phyloP scores from a whole-genome alignment of 2,113 vertebrate species.

The Passer montanus region DNA sequence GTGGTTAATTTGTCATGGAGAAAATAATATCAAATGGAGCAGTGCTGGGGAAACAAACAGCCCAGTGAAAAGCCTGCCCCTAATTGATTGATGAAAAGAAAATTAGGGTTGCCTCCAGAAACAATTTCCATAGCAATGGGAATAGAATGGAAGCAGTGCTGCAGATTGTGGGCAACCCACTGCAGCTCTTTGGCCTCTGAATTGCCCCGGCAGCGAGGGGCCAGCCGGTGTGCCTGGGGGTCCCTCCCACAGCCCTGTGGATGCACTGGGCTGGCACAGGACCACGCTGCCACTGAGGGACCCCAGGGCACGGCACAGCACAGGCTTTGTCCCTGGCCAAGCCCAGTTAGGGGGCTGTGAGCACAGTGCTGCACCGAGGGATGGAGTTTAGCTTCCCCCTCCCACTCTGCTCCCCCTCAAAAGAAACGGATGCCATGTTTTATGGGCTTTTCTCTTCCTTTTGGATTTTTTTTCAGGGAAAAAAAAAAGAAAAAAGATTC shows the following conservation, averaged over 20 bases:
- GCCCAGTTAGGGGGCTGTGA: not conserved
- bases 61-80: not conserved
- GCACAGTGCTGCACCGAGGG: not conserved
- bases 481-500: not conserved
- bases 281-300: rapidly evolving
- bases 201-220: rapidly evolving
- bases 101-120: constrained; percentile 36
- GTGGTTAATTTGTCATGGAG: constrained; percentile 27
- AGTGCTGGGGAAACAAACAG: not conserved
- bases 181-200: not conserved
- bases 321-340: not conserved
- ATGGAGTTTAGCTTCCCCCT: not conserved
- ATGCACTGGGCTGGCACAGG: rapidly evolving
- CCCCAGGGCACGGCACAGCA: not conserved
- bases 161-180: rapidly evolving
- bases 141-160: not conserved
- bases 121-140: constrained; percentile 22
- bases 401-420: too few relatives aligned
- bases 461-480: not conserved
- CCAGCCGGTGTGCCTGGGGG: rapidly evolving
- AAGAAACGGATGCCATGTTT: not conserved
- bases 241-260: rapidly evolving
- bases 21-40: constrained; percentile 18
- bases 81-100: constrained; percentile 50
- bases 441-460: not conserved